Base-by-base conservation (phyloP, 2,113 vertebrate species). In the Scomber colias region DNA sequence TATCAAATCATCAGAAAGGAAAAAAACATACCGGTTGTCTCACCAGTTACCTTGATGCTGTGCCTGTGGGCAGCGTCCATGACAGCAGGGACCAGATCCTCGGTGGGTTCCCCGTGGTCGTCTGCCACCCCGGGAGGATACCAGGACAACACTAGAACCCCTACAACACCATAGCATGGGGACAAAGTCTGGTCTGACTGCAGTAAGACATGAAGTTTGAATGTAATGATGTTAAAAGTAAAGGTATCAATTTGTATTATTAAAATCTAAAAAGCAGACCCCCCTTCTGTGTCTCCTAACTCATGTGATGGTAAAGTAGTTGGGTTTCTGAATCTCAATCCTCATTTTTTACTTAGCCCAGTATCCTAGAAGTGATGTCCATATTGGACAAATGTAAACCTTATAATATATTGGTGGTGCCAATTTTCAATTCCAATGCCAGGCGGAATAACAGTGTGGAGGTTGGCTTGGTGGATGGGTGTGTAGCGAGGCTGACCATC, bases 81-180 rank as follows among this genome's bases (percentile, higher is more conserved):
- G 65, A 97, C 95, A 51, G 94, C 89, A 0, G 96, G 95, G 67
- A 97, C 96, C 81, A 97, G 92, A 88, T 97, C 96, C 76, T 97
- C 96, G 1, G 94, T 94, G 55, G 96, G 94, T 55, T 97, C 96
- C n/a, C 96, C 96, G 0, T 97, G 96, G 78, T 97, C 93, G 77
- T 97, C 97, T 13, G 96, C 96, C 85, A 96, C 90, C 55, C 95
- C 96, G 9, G 96, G 96, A 5, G 97, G 97, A 83, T 97, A 97
- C 97, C 97, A 98, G 66, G 96, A 97, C 85, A 98, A 87, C 21
- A 97, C 96, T 83, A 97, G 90, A 62, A 97, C 97, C 7, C 97
- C 97, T 98, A 59, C 66, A 75, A 40, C 45, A 67, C 40, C 61
- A 79, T 31, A 73, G 55, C 4, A 76, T 2, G 40, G 60, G 45